These are phyloP conservation scores for Petrolisthes manimaculis DNA, from an alignment of 2,888 invertebrate species.

Conservation along the genomic window DNA sequence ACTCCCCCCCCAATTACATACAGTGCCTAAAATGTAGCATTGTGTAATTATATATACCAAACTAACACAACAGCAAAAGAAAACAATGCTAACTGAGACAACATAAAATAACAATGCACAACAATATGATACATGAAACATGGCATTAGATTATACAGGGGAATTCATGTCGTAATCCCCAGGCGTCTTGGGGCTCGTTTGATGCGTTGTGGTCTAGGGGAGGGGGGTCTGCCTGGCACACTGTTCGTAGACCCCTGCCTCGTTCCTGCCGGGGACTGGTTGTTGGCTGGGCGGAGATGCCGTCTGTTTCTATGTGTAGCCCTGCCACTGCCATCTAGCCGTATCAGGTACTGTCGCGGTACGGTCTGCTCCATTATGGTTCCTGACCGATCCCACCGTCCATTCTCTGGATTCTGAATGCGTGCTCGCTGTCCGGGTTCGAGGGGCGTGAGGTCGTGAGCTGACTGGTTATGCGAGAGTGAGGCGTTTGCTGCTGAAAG, in stretches of 20 bases:
- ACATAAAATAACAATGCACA: background rate
- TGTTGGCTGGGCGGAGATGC: background rate
- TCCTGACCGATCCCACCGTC: background rate
- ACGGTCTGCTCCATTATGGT: background rate
- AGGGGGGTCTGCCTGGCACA: background rate
- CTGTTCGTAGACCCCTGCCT: background rate
- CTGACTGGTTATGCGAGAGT: background rate
- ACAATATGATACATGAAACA: background rate
- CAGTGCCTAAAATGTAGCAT: too few species aligned
- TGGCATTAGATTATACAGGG: background rate
- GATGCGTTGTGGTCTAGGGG: constrained; percentile 13
- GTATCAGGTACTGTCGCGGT: background rate
- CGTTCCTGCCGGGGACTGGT: background rate
- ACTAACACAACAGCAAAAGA: background rate
- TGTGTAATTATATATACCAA: background rate
- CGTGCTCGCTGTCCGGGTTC: background rate
- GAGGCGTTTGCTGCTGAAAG: background rate
- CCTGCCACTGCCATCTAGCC: background rate
- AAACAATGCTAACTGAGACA: background rate
- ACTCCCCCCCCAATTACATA: constrained; percentile 18
- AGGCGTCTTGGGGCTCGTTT: background rate
- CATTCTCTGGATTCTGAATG: background rate
- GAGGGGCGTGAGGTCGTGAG: background rate
- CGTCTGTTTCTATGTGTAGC: background rate
- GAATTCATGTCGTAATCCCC: background rate